These are phyloP conservation scores for Chlorodrepanis virens DNA, from an alignment of 2,113 vertebrate species.

Conservation along the genomic window DNA sequence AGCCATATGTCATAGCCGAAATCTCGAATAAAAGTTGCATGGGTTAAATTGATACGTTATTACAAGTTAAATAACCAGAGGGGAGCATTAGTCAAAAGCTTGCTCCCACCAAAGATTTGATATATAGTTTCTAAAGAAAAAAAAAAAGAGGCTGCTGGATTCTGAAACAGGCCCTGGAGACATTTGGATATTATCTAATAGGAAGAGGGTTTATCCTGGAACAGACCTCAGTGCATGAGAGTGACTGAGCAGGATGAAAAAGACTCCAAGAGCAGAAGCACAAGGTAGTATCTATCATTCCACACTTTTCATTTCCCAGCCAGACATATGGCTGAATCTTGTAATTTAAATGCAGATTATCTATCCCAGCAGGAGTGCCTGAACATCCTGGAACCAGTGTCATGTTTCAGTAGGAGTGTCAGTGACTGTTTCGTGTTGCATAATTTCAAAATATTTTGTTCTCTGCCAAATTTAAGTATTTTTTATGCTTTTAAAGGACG, in stretches of 20 bases:
- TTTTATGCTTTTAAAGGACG: background rate
- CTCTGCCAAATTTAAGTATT: background rate
- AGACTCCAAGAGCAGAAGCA: slow-evolving; percentile 27
- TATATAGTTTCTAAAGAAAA: background rate
- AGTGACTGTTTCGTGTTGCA: background rate
- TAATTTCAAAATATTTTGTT: slow-evolving; percentile 10
- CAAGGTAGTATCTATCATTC: slow-evolving; percentile 54
- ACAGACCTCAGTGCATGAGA: background rate
- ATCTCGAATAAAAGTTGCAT: background rate
- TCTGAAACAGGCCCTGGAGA: slow-evolving; percentile 33
- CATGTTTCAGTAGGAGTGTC: slow-evolving; percentile 8
- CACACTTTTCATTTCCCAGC: slow-evolving; percentile 53
- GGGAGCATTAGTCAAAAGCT: slow-evolving; percentile 37
- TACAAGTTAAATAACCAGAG: slow-evolving; percentile 32
- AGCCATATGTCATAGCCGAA: background rate
- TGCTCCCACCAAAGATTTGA: background rate
- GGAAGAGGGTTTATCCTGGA: slow-evolving; percentile 40
- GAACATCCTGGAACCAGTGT: slow-evolving; percentile 27
- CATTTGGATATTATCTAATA: slow-evolving; percentile 32
- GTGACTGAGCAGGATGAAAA: slow-evolving; percentile 48
- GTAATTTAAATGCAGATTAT: slow-evolving; percentile 64
- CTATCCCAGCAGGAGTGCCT: slow-evolving; percentile 38
- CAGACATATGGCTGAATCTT: slow-evolving; percentile 42
- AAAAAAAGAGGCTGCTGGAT: background rate
- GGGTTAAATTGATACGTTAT: background rate